Evolutionary conservation across 2,113 vertebrate species (phyloP), one percentile per base, ranked within the genome.

Genomic region (Sarotherodon lohbergeri): DNA sequence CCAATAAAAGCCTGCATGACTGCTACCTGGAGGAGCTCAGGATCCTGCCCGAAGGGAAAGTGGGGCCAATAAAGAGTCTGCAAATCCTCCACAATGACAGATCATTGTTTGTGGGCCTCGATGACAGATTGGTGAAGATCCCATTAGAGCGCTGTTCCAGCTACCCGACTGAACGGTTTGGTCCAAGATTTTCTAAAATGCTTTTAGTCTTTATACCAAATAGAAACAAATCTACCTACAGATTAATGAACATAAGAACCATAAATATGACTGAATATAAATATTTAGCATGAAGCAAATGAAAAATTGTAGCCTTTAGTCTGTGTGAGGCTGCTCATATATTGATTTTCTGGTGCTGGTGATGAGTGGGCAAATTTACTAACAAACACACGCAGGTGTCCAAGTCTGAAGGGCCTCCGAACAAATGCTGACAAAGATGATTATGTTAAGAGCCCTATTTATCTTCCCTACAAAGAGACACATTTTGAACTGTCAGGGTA

Each of bases 1-100:
- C 97, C 94, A 97, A 97, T 84, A 96, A 97, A 87, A 96, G 94
- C 80, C 95, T 97, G 2, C 95, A 95, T 56, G 97, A 98, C 91
- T 99, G 98, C 66, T 95, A 98, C 93, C 94, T 99, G 4, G 98
- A 99, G 83, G 98, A 99, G 95, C 97, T 99, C 19, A 96, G 98
- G 86, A 97, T 99, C 86, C 96, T 98, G 76, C 98, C 98, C 0
- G 96, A 95, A 22, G 96, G 94, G 50, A 94, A 94, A 43, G 86
- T 83, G 3, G 97, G 97, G 32, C 96, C 97, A 83, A 95, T 99
- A 91, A 95, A 96, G 90, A 99, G 97, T 91, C 96, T 99, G 80
- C 95, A 96, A 91, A 97, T 99, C 85, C 96, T 98, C 24, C 98
- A 98, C 83, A 97, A 97, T 71, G 97, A 97, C 94, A 97, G 98